Evolutionary conservation across 1,140 invertebrate genomes (phyloP), one percentile per base, ranked within the genome.

Genomic region (Lineus longissimus): DNA sequence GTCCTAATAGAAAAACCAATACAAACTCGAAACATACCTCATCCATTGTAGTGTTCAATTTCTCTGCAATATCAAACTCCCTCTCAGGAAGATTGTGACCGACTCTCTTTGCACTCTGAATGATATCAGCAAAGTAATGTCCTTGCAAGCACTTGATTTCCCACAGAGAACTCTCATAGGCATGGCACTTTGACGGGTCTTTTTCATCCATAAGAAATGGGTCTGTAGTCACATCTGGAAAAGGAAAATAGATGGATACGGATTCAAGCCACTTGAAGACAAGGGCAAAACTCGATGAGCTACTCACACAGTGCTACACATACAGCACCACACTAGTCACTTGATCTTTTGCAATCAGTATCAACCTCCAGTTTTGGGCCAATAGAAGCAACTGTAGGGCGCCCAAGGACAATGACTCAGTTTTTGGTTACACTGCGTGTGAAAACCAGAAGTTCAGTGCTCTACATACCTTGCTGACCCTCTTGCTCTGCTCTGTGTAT

Each of bases 151-250:
- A 84, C 76, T 88, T 85, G 25, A 96, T 84, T 84, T 98, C 95
- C 94, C 95, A 98, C 25, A 98, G 83, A 40, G 90, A 94, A 73
- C 92, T 95, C 23, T 91, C 86, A 1, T 93, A 81, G 0, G 94
- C 95, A 65, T 87, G 86, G 23, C 90, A 90, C 65, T 89, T 86
- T 13, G 47, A 70, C 1, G 92, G 91, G 83, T 94, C 89, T 2
- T 84, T 75, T 83, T 95, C 92, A 58, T 90, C 86, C 84, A 89
- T 87, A 33, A 90, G 80, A 79, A 88, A 97, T 2, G 94, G 93
- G 84, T 97, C 94, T 22, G 79, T 58, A 9, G 47, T 2, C 11
- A 67, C 55, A 27, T 70, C 69, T 70, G 36, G 56, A 64, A 55
- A 31, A 36, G 27, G 61, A 36, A 57, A 19, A 36, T 29, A n/a